Base-by-base conservation (phyloP, 2,888 invertebrate genomes). In the Leptinotarsa haldemani region DNA sequence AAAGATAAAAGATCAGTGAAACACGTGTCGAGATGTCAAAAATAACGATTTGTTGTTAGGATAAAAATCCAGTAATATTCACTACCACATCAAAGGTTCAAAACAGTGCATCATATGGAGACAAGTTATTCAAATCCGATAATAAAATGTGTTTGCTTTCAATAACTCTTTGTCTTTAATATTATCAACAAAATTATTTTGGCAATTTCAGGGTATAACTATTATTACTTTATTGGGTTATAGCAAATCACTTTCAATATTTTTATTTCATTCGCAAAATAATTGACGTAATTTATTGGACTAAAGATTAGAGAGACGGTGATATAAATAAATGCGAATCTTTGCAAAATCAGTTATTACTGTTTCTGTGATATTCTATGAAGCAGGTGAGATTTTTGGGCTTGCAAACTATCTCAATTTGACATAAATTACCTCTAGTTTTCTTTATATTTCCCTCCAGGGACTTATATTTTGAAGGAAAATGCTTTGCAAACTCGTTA, bases 391-490 rank as follows among this genome's bases (percentile, higher is more conserved):
- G 65, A 66, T 30, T 30, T 30, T 30, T 7, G 30, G 7, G 40
- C 40, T 12, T 40, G 9, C 40, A 40, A 40, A 40, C 40, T 40
- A 40, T 40, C 3, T 18, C n/a, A 12, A 63, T 40, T 13, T 25
- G 25, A 58, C 12, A 18, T 18, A 22, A 30, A 63, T 63, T 16
- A 63, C n/a, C 25, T 50, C 50, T 16, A 50, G 4, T 50, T 50
- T n/a, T n/a, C 50, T 50, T 40, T 18, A 25, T 40, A 40, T 64
- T 64, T 40, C 5, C 7, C 40, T 18, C 13, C 47, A 66, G 66
- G 66, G 50, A 66, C n/a, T 66, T 66, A 50, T 50, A 30, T 68
- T 53, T 18, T 22, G 40, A 53, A 67, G 40, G 40, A 68, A 68
- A 30, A 68, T 68, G 68, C 56, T 58, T 16, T 18, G 7, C 20